These are phyloP conservation scores for Otolemur crassicaudatus DNA, from an alignment of 2,797 vertebrate species.

Conservation along the genomic window DNA sequence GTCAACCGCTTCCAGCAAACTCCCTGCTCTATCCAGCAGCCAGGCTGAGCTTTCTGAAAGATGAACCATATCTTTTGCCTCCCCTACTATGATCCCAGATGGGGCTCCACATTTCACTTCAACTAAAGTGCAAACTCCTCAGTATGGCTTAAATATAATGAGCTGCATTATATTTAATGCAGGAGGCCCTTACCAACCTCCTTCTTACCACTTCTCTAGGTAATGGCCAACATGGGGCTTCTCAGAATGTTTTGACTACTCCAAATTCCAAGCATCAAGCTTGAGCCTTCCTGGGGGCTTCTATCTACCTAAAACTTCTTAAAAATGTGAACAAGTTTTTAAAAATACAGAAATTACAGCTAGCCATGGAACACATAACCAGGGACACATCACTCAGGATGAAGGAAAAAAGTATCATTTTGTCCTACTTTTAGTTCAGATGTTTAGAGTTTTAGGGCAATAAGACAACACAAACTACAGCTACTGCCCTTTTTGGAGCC, in stretches of 20 bases:
- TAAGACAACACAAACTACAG: not conserved
- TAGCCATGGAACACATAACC: not conserved
- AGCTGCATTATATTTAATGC: not conserved
- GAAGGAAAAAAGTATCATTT: not conserved
- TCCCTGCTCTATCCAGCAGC: not conserved
- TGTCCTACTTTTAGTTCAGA: not conserved
- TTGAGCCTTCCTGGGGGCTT: not conserved
- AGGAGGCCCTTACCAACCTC: not conserved
- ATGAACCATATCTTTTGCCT: not conserved
- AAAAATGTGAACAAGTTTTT: not conserved
- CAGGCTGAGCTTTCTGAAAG: not conserved
- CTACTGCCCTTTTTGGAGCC: not conserved
- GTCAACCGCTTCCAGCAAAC: not conserved
- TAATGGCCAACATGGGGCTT: not conserved
- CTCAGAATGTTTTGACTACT: not conserved
- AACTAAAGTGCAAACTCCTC: not conserved
- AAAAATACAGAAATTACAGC: not conserved
- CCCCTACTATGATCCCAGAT: not conserved
- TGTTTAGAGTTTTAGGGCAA: not conserved
- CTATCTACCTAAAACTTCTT: not conserved
- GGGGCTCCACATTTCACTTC: not conserved
- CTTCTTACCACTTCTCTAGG: not conserved
- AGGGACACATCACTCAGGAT: not conserved
- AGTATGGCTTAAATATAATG: not conserved
- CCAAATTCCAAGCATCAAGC: not conserved